phyloP scores from a whole-genome alignment of 2,888 invertebrate genomes.

The Drosophila cognata region DNA sequence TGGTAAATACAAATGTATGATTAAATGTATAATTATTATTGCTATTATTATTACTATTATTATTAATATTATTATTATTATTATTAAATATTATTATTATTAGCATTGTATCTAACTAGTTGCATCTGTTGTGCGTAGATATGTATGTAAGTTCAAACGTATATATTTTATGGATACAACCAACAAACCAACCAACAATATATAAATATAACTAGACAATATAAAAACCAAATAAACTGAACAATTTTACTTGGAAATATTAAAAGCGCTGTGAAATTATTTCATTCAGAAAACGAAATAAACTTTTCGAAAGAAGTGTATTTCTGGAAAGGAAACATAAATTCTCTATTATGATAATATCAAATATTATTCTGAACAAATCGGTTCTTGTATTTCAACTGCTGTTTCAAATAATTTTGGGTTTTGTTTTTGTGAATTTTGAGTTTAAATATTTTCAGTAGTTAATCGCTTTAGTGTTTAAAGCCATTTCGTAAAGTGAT shows the following conservation, averaged over 20 bases:
- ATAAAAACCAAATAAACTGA: conserved; percentile 67
- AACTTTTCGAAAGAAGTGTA: background rate
- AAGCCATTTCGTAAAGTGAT: conserved; percentile 1
- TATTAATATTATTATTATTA: conserved; percentile 43
- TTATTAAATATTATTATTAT: conserved; percentile 42
- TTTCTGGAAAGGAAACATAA: background rate
- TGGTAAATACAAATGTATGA: conserved; percentile 35
- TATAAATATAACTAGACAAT: conserved; percentile 63
- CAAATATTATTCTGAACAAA: background rate
- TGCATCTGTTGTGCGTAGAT: conserved; percentile 77
- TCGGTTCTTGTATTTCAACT: background rate
- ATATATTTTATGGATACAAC: conserved; percentile 71
- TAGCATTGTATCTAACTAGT: conserved; percentile 59
- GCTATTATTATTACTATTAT: conserved; percentile 55
- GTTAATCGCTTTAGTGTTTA: background rate
- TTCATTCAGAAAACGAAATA: background rate
- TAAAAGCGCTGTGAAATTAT: background rate
- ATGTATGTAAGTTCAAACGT: conserved; percentile 67
- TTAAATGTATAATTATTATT: conserved; percentile 47
- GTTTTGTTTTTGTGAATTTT: background rate
- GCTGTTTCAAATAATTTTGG: too few relatives aligned
- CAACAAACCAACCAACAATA: conserved; percentile 39
- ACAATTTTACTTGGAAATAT: conserved; percentile 53
- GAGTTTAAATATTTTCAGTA: background rate
- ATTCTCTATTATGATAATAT: background rate